Percentiles rank a stretch among this genome's conserved stretches.
phyloP scores from a whole-genome alignment of 2,888 invertebrate genomes.

The Hecatera dysodea region DNA sequence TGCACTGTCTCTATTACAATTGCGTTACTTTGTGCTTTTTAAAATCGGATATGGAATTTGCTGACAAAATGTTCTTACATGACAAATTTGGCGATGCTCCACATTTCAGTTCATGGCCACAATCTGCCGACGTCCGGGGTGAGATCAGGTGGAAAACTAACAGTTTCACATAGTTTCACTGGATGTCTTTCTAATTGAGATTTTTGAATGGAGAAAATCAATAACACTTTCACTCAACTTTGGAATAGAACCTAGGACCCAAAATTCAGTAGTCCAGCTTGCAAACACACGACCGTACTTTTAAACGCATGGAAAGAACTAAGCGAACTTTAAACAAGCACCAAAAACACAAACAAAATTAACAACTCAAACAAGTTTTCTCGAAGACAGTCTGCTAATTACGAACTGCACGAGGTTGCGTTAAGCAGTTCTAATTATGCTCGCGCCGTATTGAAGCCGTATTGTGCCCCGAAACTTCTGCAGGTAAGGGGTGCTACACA shows the following conservation, averaged over 20 bases:
- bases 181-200: too few relatives aligned
- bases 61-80: background rate
- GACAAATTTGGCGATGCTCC: too few relatives aligned
- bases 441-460: conserved; percentile 45
- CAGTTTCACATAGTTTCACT: too few relatives aligned
- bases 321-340: conserved; percentile 6
- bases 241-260: too few relatives aligned
- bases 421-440: conserved; percentile 51
- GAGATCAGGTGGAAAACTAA: too few relatives aligned
- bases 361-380: conserved; percentile 42
- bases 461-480: conserved; percentile 38
- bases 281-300: too few relatives aligned
- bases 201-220: too few relatives aligned
- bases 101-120: too few relatives aligned
- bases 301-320: background rate
- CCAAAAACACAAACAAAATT: conserved; percentile 29
- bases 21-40: conserved; percentile 8
- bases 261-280: too few relatives aligned
- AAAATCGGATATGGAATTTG: background rate
- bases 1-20: conserved; percentile 6
- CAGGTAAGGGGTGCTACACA: background rate
- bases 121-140: too few relatives aligned
- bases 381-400: conserved; percentile 38
- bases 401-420: conserved; percentile 39
- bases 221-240: too few relatives aligned